Evolutionary conservation across 2,888 invertebrate species (phyloP).

Genomic region (Crocallis elinguaria): DNA sequence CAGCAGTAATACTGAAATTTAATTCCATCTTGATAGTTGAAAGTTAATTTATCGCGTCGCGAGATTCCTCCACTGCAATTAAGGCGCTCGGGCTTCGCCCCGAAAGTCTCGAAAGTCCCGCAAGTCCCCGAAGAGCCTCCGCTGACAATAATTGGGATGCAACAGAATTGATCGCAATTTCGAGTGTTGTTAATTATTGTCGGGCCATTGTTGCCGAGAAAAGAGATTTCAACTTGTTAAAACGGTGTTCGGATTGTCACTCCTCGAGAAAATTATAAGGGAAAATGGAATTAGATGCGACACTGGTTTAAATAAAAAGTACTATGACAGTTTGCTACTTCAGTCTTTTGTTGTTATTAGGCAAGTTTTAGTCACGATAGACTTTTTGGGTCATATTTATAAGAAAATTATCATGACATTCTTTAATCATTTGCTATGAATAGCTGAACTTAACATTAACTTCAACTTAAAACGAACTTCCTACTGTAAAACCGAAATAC

Average conservation of each 20-base stretch:
- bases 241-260: slow-evolving; percentile 21
- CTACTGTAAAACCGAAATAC: background rate
- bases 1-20: slow-evolving; percentile 34
- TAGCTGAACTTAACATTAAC: background rate
- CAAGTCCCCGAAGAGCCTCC: slow-evolving; percentile 36
- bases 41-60: slow-evolving; percentile 38
- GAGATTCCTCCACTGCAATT: slow-evolving; percentile 39
- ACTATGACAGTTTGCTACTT: too few relatives aligned
- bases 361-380: too few relatives aligned
- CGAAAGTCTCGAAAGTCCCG: slow-evolving; percentile 29
- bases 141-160: slow-evolving; percentile 46
- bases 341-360: too few relatives aligned
- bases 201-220: slow-evolving; percentile 39
- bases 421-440: background rate
- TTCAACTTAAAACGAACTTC: background rate
- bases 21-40: slow-evolving; percentile 45
- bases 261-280: slow-evolving; percentile 7
- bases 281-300: background rate
- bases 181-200: slow-evolving; percentile 49
- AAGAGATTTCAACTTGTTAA: slow-evolving; percentile 32
- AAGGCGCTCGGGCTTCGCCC: slow-evolving; percentile 37
- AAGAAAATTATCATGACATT: too few relatives aligned
- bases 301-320: background rate
- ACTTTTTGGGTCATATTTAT: too few relatives aligned
- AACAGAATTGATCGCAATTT: slow-evolving; percentile 48